These are phyloP conservation scores for Lithophane semibrunnea DNA, from an alignment of 2,888 invertebrate species.

Conservation along the genomic window DNA sequence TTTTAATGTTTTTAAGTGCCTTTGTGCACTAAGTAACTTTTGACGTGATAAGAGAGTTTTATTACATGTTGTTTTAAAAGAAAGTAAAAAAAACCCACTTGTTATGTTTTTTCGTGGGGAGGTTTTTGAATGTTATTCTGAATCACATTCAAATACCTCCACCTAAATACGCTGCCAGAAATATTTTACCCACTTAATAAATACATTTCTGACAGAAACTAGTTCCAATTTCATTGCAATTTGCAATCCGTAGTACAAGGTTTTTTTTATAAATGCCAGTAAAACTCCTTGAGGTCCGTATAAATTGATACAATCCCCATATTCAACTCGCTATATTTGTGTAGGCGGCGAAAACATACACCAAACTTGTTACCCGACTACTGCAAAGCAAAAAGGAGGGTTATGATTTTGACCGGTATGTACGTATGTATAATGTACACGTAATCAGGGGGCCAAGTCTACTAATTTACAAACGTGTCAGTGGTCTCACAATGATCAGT, in stretches of 20 bases:
- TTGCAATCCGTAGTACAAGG: background rate
- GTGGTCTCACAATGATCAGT: too few relatives aligned
- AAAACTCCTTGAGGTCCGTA: conserved; percentile 8
- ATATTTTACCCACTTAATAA: background rate
- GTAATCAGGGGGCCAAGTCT: too few relatives aligned
- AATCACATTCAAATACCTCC: background rate
- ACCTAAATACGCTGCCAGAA: background rate
- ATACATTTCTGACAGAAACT: background rate
- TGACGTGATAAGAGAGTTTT: conserved; percentile 31
- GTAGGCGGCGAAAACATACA: background rate
- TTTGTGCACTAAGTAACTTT: conserved; percentile 32
- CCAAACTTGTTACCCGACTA: background rate
- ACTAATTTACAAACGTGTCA: too few relatives aligned
- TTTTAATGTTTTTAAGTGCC: conserved; percentile 37
- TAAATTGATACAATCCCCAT: background rate
- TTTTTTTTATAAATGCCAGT: conserved; percentile 19
- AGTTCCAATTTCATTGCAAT: background rate
- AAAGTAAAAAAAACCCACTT: too few relatives aligned
- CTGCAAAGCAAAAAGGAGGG: too few relatives aligned
- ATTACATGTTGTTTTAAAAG: background rate
- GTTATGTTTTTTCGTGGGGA: background rate
- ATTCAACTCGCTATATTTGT: background rate
- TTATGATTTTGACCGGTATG: too few relatives aligned
- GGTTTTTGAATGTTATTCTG: background rate
- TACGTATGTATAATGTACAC: too few relatives aligned